Evolutionary conservation across 2,888 invertebrate genomes (phyloP).

Genomic region (Drosophila meridiana): DNA sequence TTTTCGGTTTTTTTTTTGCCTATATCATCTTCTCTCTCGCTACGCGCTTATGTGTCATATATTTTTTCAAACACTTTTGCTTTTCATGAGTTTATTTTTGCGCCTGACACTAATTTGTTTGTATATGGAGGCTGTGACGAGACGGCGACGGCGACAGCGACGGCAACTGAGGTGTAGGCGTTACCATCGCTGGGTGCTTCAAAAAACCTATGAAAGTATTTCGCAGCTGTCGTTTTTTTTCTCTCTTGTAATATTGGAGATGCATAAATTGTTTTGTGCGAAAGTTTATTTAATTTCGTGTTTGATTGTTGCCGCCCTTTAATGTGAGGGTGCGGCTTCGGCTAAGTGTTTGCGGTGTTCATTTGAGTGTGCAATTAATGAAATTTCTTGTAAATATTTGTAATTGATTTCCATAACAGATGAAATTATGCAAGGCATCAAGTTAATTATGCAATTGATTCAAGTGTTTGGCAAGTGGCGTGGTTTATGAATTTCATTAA

Average conservation of each 20-base stretch:
- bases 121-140: conserved; percentile 49
- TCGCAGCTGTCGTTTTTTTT: conserved; percentile 27
- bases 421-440: conserved; percentile 32
- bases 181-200: conserved; percentile 29
- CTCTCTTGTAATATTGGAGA: conserved; percentile 1
- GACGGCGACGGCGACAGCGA: conserved; percentile 24
- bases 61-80: conserved; percentile 65
- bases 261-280: conserved; percentile 44
- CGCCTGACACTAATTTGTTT: conserved; percentile 49
- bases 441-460: conserved; percentile 12
- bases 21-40: conserved; percentile 17
- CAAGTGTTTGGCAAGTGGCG: background rate
- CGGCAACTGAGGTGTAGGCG: conserved; percentile 61
- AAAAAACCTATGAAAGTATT: conserved; percentile 60
- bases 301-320: conserved; percentile 25
- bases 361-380: conserved; percentile 24
- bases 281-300: conserved; percentile 34
- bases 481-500: background rate
- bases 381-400: conserved; percentile 23
- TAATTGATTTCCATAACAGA: conserved; percentile 23
- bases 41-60: conserved; percentile 56
- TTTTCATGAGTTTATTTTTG: conserved; percentile 53
- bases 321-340: conserved; percentile 11
- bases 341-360: conserved; percentile 20
- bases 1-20: conserved; percentile 21